Evolutionary conservation across 2,113 vertebrate genomes (phyloP).

Genomic region (Picathartes gymnocephalus): DNA sequence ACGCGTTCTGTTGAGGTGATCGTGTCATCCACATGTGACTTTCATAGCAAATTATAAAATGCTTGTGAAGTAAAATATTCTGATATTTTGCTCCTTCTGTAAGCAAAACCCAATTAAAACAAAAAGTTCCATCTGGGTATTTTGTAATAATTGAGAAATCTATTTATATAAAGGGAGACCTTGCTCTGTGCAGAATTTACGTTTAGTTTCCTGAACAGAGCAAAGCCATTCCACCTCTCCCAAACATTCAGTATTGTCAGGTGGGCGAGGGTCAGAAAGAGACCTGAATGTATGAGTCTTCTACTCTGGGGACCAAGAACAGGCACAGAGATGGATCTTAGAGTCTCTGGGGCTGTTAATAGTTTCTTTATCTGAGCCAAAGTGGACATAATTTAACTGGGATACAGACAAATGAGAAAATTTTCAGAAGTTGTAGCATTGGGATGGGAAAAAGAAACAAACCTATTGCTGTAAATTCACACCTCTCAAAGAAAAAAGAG

Average conservation of each 20-base stretch:
- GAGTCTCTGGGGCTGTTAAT: accelerated
- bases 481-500: not conserved
- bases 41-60: not conserved
- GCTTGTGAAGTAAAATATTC: not conserved
- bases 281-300: not conserved
- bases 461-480: not conserved
- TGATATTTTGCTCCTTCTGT: not conserved
- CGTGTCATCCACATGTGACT: accelerated
- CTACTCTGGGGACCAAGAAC: not conserved
- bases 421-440: not conserved
- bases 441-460: not conserved
- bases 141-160: not conserved
- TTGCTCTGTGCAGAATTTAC: not conserved
- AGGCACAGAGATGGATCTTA: not conserved
- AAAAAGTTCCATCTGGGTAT: not conserved
- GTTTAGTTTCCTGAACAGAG: not conserved
- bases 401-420: not conserved
- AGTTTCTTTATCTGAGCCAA: not conserved
- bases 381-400: accelerated
- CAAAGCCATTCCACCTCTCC: not conserved
- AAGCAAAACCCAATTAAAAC: not conserved
- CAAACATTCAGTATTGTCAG: not conserved
- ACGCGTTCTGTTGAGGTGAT: not conserved
- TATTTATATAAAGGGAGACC: not conserved
- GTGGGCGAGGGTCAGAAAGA: not conserved